Conservation (phyloP, 2,797 vertebrate genomes). For the Iguana delicatissima region DNA sequence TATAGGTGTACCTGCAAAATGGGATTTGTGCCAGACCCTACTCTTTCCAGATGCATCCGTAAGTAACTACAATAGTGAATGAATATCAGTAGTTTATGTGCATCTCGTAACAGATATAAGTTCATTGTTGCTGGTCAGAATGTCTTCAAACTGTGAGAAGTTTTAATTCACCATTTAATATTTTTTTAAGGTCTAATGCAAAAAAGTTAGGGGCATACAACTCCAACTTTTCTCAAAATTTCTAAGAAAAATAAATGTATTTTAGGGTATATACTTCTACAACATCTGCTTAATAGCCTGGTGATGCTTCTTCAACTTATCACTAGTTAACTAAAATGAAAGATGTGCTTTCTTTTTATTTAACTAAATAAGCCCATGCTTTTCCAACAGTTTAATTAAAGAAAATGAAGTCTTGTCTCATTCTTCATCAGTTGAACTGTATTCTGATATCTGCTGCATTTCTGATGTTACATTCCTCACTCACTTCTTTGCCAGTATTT, state of each 20-base stretch:
- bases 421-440: not conserved
- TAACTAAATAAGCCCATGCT: not conserved
- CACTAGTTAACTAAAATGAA: not conserved
- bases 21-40: constrained; percentile 90
- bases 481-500: not conserved
- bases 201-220: not conserved
- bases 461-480: not conserved
- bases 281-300: not conserved
- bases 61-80: constrained; percentile 79
- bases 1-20: constrained; percentile 93
- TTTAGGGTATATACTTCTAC: not conserved
- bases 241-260: not conserved
- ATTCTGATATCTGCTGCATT: not conserved
- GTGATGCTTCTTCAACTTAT: not conserved
- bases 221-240: not conserved
- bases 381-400: not conserved
- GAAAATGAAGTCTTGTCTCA: no score
- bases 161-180: not conserved
- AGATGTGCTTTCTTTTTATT: not conserved
- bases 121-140: not conserved
- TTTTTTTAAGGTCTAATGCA: not conserved
- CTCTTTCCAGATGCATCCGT: constrained; percentile 91
- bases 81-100: not conserved
- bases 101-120: not conserved
- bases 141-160: constrained; percentile 10